Base-by-base conservation (phyloP, 1,140 invertebrate species). In the Macrostomum lignano region DNA sequence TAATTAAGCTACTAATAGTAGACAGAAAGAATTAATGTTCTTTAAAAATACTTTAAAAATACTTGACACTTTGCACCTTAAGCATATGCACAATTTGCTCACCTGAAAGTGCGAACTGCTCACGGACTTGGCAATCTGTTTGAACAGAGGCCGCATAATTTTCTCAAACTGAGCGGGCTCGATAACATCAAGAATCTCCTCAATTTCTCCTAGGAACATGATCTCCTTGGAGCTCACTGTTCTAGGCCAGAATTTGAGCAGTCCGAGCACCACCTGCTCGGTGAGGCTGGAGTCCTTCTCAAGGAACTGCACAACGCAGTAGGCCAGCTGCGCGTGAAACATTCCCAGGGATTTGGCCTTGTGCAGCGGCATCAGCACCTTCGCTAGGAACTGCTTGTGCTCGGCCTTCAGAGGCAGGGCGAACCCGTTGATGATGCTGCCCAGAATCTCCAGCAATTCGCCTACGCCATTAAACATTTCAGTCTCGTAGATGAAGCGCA, bases 171-270 rank as follows among this genome's bases (percentile, higher is more conserved):
- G 28, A 26, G 7, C 20, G 3, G 19, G 17, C 14, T 43, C 41
- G 15, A 43, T 45, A 10, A 45, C 43, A 33, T 45, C 43, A 10
- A 45, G 32, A 10, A 45, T 45, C 33, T 45, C 43, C 28, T 45
- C 43, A 24, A 45, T 15, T 31, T 45, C 43, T 14, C 38, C 36
- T 9, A 45, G 36, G 26, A 45, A 45, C 43, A 45, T 44, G 7
- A 46, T 63, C 57, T 91, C 81, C 58, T 91, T 91, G 10, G 78
- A 78, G 46, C 75, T 81, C 50, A 82, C 77, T 13, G 78, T 82
- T 58, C 88, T 91, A 17, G 82, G 82, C 82, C 82, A 91, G 55
- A 78, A 86, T 54, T 88, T 88, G 38, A 91, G 61, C 37, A 91
- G 59, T 45, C 72, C 71, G 49, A 71, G 70, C 40, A 36, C 38